Percentiles rank a stretch among this genome's conserved stretches.
phyloP scores from a whole-genome alignment of 2,888 invertebrate species.

The Dioctria rufipes region DNA sequence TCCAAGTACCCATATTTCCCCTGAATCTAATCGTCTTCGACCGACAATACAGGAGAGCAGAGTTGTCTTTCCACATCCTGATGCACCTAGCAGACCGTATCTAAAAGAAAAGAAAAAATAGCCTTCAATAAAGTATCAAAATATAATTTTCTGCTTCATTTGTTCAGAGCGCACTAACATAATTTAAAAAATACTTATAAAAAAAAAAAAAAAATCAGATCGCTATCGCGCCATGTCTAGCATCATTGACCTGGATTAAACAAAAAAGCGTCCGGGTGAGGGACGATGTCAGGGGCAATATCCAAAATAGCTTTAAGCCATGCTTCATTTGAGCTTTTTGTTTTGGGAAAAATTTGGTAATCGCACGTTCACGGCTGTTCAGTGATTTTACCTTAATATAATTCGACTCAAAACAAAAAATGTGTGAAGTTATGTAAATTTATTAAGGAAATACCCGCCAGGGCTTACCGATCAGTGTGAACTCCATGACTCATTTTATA shows the following conservation, averaged over 20 bases:
- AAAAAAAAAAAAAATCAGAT: slow-evolving; percentile 31
- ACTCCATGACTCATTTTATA: too few relatives aligned
- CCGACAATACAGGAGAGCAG: slow-evolving; percentile 94
- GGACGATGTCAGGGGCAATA: slow-evolving; percentile 45
- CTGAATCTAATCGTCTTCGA: slow-evolving; percentile 85
- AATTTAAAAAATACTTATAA: neutral
- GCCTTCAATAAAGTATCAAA: neutral
- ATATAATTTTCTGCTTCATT: slow-evolving; percentile 17
- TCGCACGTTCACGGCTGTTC: neutral
- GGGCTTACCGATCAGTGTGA: neutral
- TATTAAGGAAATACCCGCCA: slow-evolving; percentile 1
- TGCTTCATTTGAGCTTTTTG: neutral
- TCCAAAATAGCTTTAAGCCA: neutral
- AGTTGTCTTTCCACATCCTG: slow-evolving; percentile 98
- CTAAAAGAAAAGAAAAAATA: slow-evolving; percentile 73
- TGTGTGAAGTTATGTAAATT: neutral
- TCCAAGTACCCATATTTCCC: slow-evolving; percentile 92
- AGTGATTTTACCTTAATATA: neutral
- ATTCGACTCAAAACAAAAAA: too few relatives aligned
- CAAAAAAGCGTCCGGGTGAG: slow-evolving; percentile 6
- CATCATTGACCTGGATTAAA: slow-evolving; percentile 37
- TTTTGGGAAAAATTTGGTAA: neutral
- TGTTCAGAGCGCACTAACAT: neutral
- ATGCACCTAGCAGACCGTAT: slow-evolving; percentile 94
- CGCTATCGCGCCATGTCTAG: slow-evolving; percentile 7